Conservation (phyloP, 2,888 invertebrate genomes). For the Noctua janthe region DNA sequence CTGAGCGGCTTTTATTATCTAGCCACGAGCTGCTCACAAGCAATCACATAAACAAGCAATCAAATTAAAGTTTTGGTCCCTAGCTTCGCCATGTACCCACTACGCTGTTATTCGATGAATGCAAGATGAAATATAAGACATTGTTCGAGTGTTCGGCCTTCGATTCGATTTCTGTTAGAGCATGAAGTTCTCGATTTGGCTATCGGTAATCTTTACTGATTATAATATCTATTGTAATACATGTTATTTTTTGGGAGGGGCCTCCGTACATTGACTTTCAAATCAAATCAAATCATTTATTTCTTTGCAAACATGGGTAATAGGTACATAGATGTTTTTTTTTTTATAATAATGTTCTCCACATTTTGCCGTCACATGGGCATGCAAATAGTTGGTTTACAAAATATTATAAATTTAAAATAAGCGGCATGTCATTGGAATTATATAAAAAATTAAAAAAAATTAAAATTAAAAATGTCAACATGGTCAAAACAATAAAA, state of each 20-base stretch:
- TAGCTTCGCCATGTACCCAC: neutral
- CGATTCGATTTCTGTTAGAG: slow-evolving; percentile 35
- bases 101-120: slow-evolving; percentile 2
- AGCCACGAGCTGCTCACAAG: neutral
- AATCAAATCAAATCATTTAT: no score
- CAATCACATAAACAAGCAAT: neutral
- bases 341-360: no score
- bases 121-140: slow-evolving; percentile 21
- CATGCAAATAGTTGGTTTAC: no score
- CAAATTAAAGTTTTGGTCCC: neutral
- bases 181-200: slow-evolving; percentile 46
- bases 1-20: neutral
- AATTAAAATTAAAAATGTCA: no score
- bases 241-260: slow-evolving; percentile 6
- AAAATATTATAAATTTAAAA: no score
- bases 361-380: no score
- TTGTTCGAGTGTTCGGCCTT: slow-evolving; percentile 45
- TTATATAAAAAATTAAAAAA: no score
- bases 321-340: no score
- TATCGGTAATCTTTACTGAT: slow-evolving; percentile 50
- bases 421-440: no score
- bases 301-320: no score
- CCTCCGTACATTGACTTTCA: neutral
- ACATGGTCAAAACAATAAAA: no score
- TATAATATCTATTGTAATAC: slow-evolving; percentile 33